Percentiles rank a stretch among this genome's conserved stretches.
phyloP scores from a whole-genome alignment of 2,888 invertebrate genomes.

The Amphimallon solstitiale region DNA sequence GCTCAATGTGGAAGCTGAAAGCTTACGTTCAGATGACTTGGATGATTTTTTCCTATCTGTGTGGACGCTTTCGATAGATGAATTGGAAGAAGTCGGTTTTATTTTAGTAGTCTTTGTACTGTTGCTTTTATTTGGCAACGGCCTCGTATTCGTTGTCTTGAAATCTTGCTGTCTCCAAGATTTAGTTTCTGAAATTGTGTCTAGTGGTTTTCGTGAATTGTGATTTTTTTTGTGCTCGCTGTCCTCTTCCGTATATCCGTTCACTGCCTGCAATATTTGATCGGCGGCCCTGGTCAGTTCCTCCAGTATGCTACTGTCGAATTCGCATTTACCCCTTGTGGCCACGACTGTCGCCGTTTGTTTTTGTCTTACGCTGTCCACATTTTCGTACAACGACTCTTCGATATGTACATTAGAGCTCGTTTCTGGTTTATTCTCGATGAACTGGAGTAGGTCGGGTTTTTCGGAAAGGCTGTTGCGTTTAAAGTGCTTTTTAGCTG shows the following conservation, averaged over 20 bases:
- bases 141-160: constrained; percentile 43
- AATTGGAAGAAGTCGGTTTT: constrained; percentile 59
- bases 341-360: constrained; percentile 48
- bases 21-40: neutral
- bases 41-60: constrained; percentile 38
- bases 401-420: constrained; percentile 33
- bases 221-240: constrained; percentile 49
- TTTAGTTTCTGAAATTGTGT: constrained; percentile 62
- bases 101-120: constrained; percentile 49
- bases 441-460: constrained; percentile 55
- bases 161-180: constrained; percentile 56
- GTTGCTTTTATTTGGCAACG: constrained; percentile 42
- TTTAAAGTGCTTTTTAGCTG: constrained; percentile 37
- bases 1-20: constrained; percentile 10
- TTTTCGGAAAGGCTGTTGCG: constrained; percentile 51
- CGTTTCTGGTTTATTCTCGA: constrained; percentile 41
- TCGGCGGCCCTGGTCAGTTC: constrained; percentile 70
- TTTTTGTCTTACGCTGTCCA: constrained; percentile 48
- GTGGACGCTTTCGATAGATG: constrained; percentile 60
- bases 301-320: constrained; percentile 64
- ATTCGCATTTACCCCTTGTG: constrained; percentile 47
- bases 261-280: constrained; percentile 68
- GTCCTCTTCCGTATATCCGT: constrained; percentile 66
- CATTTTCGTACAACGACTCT: constrained; percentile 59
- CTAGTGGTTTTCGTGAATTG: constrained; percentile 51